These are phyloP conservation scores for Cantharis lateralis DNA, from an alignment of 2,888 invertebrate species.

Conservation along the genomic window DNA sequence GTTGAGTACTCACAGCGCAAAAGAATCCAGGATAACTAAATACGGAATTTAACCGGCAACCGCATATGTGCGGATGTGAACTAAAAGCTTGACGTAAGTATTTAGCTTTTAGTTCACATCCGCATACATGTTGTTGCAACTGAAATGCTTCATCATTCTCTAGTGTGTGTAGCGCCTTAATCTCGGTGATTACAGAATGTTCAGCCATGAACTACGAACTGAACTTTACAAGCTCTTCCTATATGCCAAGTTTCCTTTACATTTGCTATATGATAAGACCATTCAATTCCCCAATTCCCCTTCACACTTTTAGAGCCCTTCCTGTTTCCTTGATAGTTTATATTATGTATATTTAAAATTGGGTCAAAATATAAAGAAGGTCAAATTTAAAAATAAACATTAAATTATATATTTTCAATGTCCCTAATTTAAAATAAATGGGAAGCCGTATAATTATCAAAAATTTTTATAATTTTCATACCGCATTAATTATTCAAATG, in stretches of 20 bases:
- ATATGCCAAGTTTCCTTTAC: neutral
- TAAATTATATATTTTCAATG: neutral
- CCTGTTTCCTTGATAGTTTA: neutral
- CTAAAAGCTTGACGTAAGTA: neutral
- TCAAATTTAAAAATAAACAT: neutral
- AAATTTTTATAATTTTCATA: neutral
- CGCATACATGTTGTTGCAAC: neutral
- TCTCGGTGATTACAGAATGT: neutral
- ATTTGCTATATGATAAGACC: neutral
- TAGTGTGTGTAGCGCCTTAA: neutral
- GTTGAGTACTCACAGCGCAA: neutral
- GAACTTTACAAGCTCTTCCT: neutral
- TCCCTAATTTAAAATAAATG: neutral
- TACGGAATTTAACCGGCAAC: neutral
- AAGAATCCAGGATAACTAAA: neutral
- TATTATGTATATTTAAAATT: neutral
- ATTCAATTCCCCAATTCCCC: neutral
- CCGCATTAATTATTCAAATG: neutral
- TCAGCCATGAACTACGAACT: neutral
- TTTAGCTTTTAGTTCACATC: neutral
- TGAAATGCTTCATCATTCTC: neutral
- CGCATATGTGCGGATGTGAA: neutral
- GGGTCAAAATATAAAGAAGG: neutral
- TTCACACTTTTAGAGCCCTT: neutral
- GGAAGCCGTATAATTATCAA: neutral